Evolutionary conservation across 2,797 vertebrate genomes (phyloP).

Genomic region (Toxotes lorentzi): DNA sequence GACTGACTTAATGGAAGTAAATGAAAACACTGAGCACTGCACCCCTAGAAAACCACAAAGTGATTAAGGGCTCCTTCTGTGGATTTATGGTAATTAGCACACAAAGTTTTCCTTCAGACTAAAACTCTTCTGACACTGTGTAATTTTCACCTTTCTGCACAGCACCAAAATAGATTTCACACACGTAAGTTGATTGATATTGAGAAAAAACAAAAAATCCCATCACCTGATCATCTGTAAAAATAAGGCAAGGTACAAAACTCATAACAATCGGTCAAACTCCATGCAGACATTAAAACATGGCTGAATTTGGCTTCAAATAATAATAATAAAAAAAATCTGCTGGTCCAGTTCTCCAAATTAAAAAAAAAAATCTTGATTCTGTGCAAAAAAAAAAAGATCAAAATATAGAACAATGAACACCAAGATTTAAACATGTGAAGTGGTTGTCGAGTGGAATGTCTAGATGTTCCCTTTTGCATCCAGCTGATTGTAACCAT

Average conservation of each 20-base stretch:
- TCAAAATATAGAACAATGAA: constrained; percentile 57
- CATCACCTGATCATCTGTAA: constrained; percentile 70
- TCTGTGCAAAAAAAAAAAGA: constrained; percentile 68
- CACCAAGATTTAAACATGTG: constrained; percentile 32
- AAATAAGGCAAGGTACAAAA: constrained; percentile 78
- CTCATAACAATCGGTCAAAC: constrained; percentile 51
- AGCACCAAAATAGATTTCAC: constrained; percentile 62
- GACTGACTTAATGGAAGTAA: constrained; percentile 38
- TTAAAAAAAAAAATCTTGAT: constrained; percentile 55
- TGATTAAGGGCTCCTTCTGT: constrained; percentile 35
- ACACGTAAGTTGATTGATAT: constrained; percentile 43
- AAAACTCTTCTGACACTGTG: constrained; percentile 42
- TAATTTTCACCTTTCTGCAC: constrained; percentile 59
- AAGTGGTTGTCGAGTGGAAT: constrained; percentile 54
- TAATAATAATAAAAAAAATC: constrained; percentile 31
- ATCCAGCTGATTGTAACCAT: constrained; percentile 50
- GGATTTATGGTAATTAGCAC: constrained; percentile 30
- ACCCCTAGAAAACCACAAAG: constrained; percentile 42
- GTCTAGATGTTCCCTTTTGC: constrained; percentile 62
- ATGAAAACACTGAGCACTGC: constrained; percentile 66
- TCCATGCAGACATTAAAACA: constrained; percentile 71
- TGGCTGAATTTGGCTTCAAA: constrained; percentile 73
- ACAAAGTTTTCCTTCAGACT: constrained; percentile 54
- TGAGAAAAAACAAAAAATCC: constrained; percentile 24
- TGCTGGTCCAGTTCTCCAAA: constrained; percentile 62